phyloP scores from a whole-genome alignment of 2,113 vertebrate genomes.

The Dipodomys stephensi region DNA sequence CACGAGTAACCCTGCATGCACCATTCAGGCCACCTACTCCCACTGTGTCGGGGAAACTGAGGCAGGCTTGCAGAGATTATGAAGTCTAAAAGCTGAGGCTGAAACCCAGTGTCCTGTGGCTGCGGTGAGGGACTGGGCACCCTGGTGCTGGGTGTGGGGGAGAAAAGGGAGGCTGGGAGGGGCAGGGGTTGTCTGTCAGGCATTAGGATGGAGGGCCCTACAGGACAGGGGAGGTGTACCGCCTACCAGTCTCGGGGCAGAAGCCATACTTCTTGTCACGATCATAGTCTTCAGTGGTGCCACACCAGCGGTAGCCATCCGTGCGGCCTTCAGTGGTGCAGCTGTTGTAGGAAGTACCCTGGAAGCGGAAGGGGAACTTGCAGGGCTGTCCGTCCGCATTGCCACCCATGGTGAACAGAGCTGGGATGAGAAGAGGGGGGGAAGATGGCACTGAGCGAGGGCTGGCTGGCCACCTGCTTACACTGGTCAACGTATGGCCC shows the following conservation, averaged over 20 bases:
- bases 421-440: neutral
- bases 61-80: neutral
- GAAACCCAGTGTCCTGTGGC: neutral
- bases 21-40: fast-evolving
- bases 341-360: slow-evolving; percentile 91
- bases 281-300: slow-evolving; percentile 97
- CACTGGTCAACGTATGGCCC: fast-evolving
- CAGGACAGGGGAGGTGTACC: neutral
- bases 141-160: neutral
- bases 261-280: slow-evolving; percentile 95
- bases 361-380: slow-evolving; percentile 97
- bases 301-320: slow-evolving; percentile 98
- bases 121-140: neutral
- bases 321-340: slow-evolving; percentile 96
- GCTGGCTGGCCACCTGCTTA: neutral
- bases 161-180: neutral
- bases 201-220: neutral
- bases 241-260: slow-evolving; percentile 96
- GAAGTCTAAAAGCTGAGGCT: no score
- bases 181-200: fast-evolving
- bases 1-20: fast-evolving
- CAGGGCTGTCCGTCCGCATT: slow-evolving; percentile 95
- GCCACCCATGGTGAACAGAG: slow-evolving; percentile 95
- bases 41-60: neutral
- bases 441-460: neutral